These are phyloP conservation scores for Drosophila biarmipes DNA, from an alignment of 1,140 invertebrate species.

Conservation along the genomic window DNA sequence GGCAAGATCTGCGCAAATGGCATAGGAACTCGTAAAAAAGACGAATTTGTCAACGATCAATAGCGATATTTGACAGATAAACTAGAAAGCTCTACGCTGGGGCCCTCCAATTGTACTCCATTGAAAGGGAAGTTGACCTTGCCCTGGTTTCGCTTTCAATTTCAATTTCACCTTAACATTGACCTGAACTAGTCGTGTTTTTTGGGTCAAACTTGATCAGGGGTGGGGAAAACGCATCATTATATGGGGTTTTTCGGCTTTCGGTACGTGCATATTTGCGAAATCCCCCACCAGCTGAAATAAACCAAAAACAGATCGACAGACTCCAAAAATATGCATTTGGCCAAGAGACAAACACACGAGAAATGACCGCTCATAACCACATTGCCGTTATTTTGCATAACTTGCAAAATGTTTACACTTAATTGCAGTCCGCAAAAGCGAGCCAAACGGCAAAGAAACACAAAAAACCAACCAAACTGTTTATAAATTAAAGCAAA, in stretches of 20 bases:
- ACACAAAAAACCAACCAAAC: conserved; percentile 28
- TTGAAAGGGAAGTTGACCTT: background rate
- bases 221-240: conserved; percentile 41
- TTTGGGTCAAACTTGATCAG: conserved; percentile 52
- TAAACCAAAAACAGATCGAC: conserved; percentile 40
- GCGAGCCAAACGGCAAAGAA: conserved; percentile 17
- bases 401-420: conserved; percentile 54
- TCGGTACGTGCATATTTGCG: conserved; percentile 69
- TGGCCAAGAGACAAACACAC: conserved; percentile 49
- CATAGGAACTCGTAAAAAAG: background rate
- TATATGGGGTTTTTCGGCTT: conserved; percentile 3
- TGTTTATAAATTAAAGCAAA: conserved; percentile 48
- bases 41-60: conserved; percentile 17
- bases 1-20: conserved; percentile 9
- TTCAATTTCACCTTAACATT: conserved; percentile 74
- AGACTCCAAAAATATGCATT: conserved; percentile 52
- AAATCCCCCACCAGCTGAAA: conserved; percentile 20
- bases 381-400: conserved; percentile 56
- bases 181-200: conserved; percentile 55
- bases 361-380: conserved; percentile 56
- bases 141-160: conserved; percentile 4
- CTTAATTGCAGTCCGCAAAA: conserved; percentile 59
- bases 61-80: conserved; percentile 27
- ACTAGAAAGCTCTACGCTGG: conserved; percentile 31
- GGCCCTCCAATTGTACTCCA: background rate